These are phyloP conservation scores for Platygyra sinensis DNA, from an alignment of 64 coral and sea anemone genomes.

Conservation along the genomic window DNA sequence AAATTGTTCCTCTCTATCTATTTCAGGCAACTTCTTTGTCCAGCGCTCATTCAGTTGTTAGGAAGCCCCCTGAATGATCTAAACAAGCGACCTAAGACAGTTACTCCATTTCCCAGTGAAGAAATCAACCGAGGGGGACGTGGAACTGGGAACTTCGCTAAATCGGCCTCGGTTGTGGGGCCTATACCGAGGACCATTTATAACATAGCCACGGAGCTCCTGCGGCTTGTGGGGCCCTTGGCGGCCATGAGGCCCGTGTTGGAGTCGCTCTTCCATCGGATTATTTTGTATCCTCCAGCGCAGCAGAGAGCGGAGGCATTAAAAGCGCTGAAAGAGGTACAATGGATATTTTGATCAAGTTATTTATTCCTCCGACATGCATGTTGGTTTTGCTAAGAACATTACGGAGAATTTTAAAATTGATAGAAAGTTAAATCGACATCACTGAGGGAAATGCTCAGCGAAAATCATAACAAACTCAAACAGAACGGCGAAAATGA, in stretches of 20 bases:
- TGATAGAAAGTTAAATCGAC: neutral
- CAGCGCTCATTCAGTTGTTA: conserved; percentile 88
- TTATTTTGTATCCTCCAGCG: conserved; percentile 94
- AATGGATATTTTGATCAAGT: neutral
- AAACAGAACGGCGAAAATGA: too few relatives aligned
- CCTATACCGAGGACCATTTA: conserved; percentile 92
- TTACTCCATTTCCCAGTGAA: conserved; percentile 57
- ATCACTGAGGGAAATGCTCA: too few relatives aligned
- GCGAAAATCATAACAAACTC: too few relatives aligned
- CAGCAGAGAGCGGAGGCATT: conserved; percentile 94
- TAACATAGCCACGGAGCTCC: conserved; percentile 94
- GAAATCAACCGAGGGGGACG: conserved; percentile 90
- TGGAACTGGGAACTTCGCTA: conserved; percentile 76
- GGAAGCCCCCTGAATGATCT: conserved; percentile 97
- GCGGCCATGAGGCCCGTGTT: conserved; percentile 93
- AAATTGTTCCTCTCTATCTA: neutral
- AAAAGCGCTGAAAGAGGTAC: conserved; percentile 96
- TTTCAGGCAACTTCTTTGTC: conserved; percentile 94
- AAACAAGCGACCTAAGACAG: conserved; percentile 68
- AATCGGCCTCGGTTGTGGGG: conserved; percentile 68
- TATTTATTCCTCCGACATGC: neutral
- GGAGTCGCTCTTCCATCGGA: conserved; percentile 96
- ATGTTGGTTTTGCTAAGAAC: too few relatives aligned
- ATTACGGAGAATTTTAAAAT: neutral
- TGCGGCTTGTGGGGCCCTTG: conserved; percentile 85